Conservation (phyloP, 2,888 invertebrate species). For the Aleiodes alternator region DNA sequence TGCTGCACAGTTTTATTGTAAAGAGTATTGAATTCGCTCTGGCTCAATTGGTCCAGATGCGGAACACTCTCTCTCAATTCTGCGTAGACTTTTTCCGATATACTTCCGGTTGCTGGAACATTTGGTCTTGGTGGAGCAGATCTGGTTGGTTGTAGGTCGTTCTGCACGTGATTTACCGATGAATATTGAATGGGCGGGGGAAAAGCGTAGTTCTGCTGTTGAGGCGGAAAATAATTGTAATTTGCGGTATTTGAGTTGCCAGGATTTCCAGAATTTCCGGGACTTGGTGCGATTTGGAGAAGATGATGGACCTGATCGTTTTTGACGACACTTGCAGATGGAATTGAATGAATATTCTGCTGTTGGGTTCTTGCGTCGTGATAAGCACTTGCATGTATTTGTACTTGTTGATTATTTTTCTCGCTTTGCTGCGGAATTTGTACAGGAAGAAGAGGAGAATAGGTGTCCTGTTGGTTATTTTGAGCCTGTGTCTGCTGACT, state of each 20-base stretch:
- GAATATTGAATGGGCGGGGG: conserved; percentile 48
- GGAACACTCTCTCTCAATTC: conserved; percentile 72
- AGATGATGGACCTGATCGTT: conserved; percentile 40
- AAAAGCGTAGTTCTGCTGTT: conserved; percentile 49
- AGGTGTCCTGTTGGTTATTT: conserved; percentile 52
- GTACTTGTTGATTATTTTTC: conserved; percentile 42
- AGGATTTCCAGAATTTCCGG: too few relatives aligned
- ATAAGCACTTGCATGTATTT: conserved; percentile 37
- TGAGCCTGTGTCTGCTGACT: conserved; percentile 63
- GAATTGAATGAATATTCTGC: conserved; percentile 41
- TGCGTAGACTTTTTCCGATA: conserved; percentile 71
- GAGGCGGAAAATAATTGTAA: conserved; percentile 43
- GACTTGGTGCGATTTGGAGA: conserved; percentile 55
- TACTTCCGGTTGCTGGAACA: conserved; percentile 55
- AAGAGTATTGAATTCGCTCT: conserved; percentile 73
- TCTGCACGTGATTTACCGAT: conserved; percentile 62
- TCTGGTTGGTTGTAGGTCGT: conserved; percentile 61
- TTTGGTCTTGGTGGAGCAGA: conserved; percentile 55
- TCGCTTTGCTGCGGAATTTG: conserved; percentile 27
- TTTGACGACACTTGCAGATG: conserved; percentile 40
- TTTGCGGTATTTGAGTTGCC: conserved; percentile 35
- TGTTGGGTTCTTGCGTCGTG: conserved; percentile 22
- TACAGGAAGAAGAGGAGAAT: conserved; percentile 25
- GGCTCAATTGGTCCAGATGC: conserved; percentile 71
- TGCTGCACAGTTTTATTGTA: conserved; percentile 74